Conservation (phyloP, 2,888 invertebrate genomes). For the Cerceris ruficornis region DNA sequence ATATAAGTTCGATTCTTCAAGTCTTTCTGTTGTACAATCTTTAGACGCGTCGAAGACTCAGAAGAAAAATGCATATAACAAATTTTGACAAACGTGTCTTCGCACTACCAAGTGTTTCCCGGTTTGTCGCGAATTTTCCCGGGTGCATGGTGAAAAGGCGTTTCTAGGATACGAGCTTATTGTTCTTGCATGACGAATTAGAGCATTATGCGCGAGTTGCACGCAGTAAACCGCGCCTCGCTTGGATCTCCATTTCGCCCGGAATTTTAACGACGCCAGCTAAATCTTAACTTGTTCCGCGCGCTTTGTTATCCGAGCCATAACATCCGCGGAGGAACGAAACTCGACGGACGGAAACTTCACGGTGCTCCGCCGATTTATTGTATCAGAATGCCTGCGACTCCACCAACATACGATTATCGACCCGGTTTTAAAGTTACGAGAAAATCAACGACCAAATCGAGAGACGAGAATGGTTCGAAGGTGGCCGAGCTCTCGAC, state of each 20-base stretch:
- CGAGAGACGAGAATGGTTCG: not conserved
- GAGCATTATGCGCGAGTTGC: not conserved
- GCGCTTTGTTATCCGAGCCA: conserved; percentile 17
- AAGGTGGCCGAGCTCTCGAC: not conserved
- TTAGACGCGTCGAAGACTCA: too few species aligned
- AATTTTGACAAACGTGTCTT: not conserved
- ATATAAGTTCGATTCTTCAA: too few species aligned
- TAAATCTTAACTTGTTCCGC: conserved; percentile 25
- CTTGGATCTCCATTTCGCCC: not conserved
- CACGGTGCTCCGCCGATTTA: conserved; percentile 12
- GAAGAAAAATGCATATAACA: too few species aligned
- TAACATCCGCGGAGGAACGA: conserved; percentile 10
- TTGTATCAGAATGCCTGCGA: conserved; percentile 9
- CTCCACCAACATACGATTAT: conserved; percentile 15
- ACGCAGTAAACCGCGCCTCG: not conserved
- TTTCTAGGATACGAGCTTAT: not conserved
- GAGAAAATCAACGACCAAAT: not conserved
- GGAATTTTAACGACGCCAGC: conserved; percentile 29
- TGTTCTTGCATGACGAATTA: conserved; percentile 5
- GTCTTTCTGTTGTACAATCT: too few species aligned
- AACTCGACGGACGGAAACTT: conserved; percentile 15
- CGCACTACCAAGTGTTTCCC: not conserved
- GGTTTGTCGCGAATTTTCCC: not conserved
- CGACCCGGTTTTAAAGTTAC: conserved; percentile 8
- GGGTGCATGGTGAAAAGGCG: too few species aligned